Base-by-base conservation (phyloP, 2,888 invertebrate genomes). In the Temnothorax rugatulus region DNA sequence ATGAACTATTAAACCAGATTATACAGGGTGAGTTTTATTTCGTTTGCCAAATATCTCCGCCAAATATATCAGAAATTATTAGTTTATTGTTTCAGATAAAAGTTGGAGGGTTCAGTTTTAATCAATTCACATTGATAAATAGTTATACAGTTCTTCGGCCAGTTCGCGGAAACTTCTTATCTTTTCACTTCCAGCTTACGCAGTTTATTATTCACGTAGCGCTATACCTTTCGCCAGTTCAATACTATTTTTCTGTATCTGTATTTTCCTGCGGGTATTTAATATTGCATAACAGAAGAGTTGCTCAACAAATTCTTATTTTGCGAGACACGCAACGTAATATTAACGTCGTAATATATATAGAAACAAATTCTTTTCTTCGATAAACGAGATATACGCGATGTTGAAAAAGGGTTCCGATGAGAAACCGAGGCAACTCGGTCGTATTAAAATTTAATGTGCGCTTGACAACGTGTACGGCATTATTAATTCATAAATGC, bases 371-470 rank as follows among this genome's bases (percentile, higher is more conserved):
- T 69, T 52, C 8, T 52, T 34, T 13, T 50, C 13, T 21, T n/a
- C 11, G 29, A 3, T 29, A 5, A 18, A 9, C 18, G 50, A 50
- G 34, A 50, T 4, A 11, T 25, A 68, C 5, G 25, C 7, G 5
- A 50, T n/a, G 3, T 68, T 18, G 13, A 13, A 5, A 34, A 52
- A 52, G 15, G 8, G 4, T 1, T 69, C 1, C 15, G 13, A 52
- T 50, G 2, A 68, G 18, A 41, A 11, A 13, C 21, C 5, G 34
- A 38, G 1, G 13, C 41, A 1, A 59, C 11, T n/a, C 63, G 47
- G 38, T 11, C 41, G 3, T 29, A 66, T 82, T 79, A 77, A 77
- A 64, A 25, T 79, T 82, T 82, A 50, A 63, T 13, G 29, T 50
- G 5, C 34, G 4, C 15, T 63, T 38, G 50, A 64, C n/a, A 44